phyloP scores from a whole-genome alignment of 2,888 invertebrate genomes.

The Diogma glabrata region DNA sequence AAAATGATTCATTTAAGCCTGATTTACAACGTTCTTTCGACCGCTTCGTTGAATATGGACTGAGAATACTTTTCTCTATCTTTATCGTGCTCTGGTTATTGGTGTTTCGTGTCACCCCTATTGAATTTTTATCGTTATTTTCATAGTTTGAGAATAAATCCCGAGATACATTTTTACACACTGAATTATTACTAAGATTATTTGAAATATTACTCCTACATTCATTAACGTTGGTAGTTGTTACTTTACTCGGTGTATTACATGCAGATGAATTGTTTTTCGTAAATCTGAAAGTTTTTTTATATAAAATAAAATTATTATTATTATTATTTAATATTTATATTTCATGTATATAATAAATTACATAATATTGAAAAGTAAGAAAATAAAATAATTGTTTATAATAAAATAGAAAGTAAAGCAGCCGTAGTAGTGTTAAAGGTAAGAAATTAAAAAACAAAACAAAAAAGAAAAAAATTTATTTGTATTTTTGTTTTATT shows the following conservation, averaged over 20 bases:
- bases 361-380: constrained; percentile 9
- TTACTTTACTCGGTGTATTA: constrained; percentile 18
- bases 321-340: neutral
- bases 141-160: constrained; percentile 9
- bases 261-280: constrained; percentile 19
- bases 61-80: too few species aligned
- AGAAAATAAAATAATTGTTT: constrained; percentile 6
- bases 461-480: too few species aligned
- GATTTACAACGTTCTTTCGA: too few species aligned
- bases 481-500: too few species aligned
- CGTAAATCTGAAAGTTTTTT: constrained; percentile 18
- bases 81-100: too few species aligned
- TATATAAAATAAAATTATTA: neutral
- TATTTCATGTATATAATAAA: neutral
- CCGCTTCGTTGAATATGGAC: too few species aligned
- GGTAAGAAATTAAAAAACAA: too few species aligned
- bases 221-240: constrained; percentile 2
- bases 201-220: constrained; percentile 3
- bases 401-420: constrained; percentile 7
- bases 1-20: too few species aligned
- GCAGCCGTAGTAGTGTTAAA: constrained; percentile 8
- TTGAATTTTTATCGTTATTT: too few species aligned
- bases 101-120: too few species aligned
- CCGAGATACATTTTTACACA: constrained; percentile 8
- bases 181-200: neutral